Evolutionary conservation across 2,797 vertebrate genomes (phyloP).

Genomic region (Gymnocypris eckloni): DNA sequence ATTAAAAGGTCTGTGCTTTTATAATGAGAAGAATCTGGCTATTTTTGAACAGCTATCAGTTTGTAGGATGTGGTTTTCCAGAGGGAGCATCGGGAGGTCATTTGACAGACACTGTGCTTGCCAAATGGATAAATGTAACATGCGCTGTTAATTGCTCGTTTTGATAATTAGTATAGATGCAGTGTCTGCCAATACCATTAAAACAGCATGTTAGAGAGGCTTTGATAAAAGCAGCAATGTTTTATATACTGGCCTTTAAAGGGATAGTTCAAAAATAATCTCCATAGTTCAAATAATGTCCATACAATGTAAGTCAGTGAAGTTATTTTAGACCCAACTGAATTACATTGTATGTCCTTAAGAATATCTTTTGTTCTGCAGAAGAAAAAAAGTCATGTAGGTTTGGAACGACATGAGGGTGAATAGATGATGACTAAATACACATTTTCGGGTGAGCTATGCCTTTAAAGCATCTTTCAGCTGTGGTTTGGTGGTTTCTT

Average conservation of each 20-base stretch:
- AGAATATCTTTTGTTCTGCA: not conserved
- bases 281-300: not conserved
- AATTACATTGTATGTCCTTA: not conserved
- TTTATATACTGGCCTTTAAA: not conserved
- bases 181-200: constrained; percentile 21
- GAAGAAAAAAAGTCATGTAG: not conserved
- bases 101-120: constrained; percentile 30
- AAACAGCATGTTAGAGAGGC: not conserved
- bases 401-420: not conserved
- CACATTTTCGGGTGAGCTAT: not conserved
- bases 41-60: not conserved
- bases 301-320: not conserved
- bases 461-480: not conserved
- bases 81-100: not conserved
- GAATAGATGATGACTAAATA: not conserved
- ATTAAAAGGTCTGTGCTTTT: constrained; percentile 12
- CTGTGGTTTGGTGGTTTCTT: constrained; percentile 13
- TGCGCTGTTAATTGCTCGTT: constrained; percentile 35
- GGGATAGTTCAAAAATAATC: not conserved
- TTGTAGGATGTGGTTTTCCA: constrained; percentile 25
- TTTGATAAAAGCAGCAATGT: not conserved
- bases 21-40: not conserved
- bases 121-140: constrained; percentile 27
- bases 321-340: not conserved
- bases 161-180: constrained; percentile 20